Base-by-base conservation (phyloP, 2,113 vertebrate species). In the Struthio camelus region DNA sequence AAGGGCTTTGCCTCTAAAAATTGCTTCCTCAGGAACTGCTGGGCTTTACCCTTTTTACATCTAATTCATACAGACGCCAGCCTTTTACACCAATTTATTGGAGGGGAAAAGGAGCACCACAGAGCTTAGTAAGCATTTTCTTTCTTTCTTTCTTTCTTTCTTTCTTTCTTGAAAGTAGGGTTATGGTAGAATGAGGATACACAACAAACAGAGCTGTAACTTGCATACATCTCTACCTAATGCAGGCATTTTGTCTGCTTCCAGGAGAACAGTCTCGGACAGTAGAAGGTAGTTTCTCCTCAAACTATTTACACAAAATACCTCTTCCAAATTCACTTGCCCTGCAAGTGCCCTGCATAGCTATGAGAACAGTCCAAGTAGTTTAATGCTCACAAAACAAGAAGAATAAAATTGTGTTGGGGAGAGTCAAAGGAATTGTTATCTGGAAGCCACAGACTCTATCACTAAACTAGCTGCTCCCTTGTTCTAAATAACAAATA, bases 211-310 rank as follows among this genome's bases (percentile, higher is more conserved):
- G 58, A 65, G 82, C 76, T 62, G 36, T 4, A 3, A 15, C 9
- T 2, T 19, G 27, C 2, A 8, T 2, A 10, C 9, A 4, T 34
- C 59, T 48, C 59, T 34, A 2, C 1, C 56, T 40, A 8, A 14
- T 2, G 11, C 16, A 64, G 50, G 40, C 3, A 18, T 11, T 51
- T 50, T 34, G 38, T 32, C 10, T n/a, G 65, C 54, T 77, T 38
- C 73, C 72, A 77, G 30, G 51, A 64, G 32, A 72, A n/a, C n/a
- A 34, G 62, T 62, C 64, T 65, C 64, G 77, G 36, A 92, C 9
- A 22, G 34, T 9, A 61, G 56, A 2, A 2, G n/a, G 17, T 20
- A 40, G 38, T 11, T 73, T 67, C 86, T 38, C 38, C 64, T 38
- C 42, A 40, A 58, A 7, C 27, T 36, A 3, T 34, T 32, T 65